Evolutionary conservation across 2,888 invertebrate genomes (phyloP).

Genomic region (Macropis europaea): DNA sequence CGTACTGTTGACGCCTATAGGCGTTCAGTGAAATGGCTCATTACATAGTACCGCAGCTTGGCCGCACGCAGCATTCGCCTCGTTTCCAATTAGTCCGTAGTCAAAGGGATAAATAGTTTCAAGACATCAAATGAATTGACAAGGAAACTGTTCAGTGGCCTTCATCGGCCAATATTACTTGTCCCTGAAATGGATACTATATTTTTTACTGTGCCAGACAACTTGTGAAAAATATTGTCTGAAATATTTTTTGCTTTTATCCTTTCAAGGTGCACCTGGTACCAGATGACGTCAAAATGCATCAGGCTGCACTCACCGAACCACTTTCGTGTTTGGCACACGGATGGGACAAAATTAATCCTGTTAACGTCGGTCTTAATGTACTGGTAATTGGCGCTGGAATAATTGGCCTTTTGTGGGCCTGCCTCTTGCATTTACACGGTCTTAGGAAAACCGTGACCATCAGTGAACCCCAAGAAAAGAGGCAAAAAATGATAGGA

Average conservation of each 20-base stretch:
- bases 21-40: no score
- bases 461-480: constrained; percentile 84
- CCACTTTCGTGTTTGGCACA: constrained; percentile 87
- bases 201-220: no score
- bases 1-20: no score
- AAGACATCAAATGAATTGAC: no score
- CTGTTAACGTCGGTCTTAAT: constrained; percentile 83
- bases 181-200: no score
- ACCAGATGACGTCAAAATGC: constrained; percentile 71
- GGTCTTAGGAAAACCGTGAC: constrained; percentile 85
- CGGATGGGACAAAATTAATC: constrained; percentile 84
- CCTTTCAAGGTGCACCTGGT: constrained; percentile 66
- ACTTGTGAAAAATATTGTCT: no score
- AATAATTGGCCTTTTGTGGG: constrained; percentile 87
- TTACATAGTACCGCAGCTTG: no score
- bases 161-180: no score
- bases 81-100: no score
- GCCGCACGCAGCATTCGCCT: no score
- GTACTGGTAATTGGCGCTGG: constrained; percentile 87
- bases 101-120: no score
- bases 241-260: neutral
- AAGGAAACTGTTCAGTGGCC: no score
- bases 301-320: constrained; percentile 84
- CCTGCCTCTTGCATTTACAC: constrained; percentile 84
- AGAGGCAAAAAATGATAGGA: constrained; percentile 69